These are phyloP conservation scores for Dipodomys spectabilis DNA, from an alignment of 2,113 vertebrate species.

Conservation along the genomic window DNA sequence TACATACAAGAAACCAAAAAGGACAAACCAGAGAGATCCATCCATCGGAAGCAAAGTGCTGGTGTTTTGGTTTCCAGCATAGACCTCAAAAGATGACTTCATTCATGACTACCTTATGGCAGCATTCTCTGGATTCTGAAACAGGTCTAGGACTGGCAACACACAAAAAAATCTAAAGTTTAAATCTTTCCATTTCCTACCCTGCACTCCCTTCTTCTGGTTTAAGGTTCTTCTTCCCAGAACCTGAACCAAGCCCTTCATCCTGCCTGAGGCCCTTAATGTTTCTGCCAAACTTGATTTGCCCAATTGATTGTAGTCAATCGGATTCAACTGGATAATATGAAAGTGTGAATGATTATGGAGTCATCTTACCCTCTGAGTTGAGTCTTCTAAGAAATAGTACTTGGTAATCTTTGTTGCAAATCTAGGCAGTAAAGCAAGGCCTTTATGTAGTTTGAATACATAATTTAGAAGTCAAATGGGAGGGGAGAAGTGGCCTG, in stretches of 20 bases:
- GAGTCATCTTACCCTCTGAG: neutral
- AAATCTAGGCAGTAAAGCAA: constrained; percentile 24
- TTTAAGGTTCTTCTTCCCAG: neutral
- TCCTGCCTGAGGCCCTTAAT: neutral
- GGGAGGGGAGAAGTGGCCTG: neutral
- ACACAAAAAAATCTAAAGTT: neutral
- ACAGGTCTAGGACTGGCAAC: neutral
- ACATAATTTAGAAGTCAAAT: neutral
- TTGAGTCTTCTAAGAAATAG: neutral
- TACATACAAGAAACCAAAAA: neutral
- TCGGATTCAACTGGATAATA: neutral
- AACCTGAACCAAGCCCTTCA: neutral
- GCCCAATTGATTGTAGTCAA: no score
- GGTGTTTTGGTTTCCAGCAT: neutral
- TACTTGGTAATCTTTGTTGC: neutral
- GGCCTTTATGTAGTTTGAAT: neutral
- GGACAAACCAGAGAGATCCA: neutral
- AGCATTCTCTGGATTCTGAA: neutral
- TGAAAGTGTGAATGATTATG: neutral
- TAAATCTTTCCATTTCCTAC: neutral
- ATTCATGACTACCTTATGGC: neutral
- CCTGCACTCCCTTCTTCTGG: neutral
- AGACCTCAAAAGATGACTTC: neutral
- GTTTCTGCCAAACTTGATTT: neutral
- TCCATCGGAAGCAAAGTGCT: neutral